These are phyloP conservation scores for Chlorospingus flavigularis DNA, from an alignment of 2,797 vertebrate species.

Conservation along the genomic window DNA sequence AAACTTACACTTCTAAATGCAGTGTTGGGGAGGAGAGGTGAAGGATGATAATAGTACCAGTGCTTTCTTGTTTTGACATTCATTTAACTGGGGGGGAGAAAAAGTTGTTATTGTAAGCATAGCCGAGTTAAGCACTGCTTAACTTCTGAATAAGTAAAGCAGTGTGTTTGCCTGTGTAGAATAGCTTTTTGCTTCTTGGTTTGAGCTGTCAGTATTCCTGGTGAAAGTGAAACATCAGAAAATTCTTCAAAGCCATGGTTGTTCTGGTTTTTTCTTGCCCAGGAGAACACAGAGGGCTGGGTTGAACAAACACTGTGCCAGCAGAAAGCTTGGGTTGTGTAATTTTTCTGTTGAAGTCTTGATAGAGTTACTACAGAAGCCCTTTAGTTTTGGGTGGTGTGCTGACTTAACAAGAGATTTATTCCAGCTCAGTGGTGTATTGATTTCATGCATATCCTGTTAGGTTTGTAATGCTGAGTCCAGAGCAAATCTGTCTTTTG, in stretches of 20 bases:
- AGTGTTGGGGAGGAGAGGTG: not conserved
- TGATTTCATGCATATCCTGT: slow-evolving; percentile 62
- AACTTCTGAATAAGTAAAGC: not conserved
- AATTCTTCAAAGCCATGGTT: not conserved
- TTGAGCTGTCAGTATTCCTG: slow-evolving; percentile 4
- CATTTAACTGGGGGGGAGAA: not conserved
- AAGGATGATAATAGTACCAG: not conserved
- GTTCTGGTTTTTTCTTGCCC: not conserved
- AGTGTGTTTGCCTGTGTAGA: not conserved
- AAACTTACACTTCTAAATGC: not conserved
- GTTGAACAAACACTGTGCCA: slow-evolving; percentile 32
- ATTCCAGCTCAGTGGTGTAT: slow-evolving; percentile 42
- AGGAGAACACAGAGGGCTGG: not conserved
- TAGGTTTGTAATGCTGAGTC: slow-evolving; percentile 48
- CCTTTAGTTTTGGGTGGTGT: slow-evolving; percentile 22
- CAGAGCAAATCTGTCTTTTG: slow-evolving; percentile 40
- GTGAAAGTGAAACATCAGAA: slow-evolving; percentile 18
- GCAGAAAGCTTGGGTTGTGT: slow-evolving; percentile 41
- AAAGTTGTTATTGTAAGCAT: not conserved
- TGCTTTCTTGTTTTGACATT: not conserved
- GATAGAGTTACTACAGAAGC: not conserved
- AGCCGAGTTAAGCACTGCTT: not conserved
- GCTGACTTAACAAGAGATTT: slow-evolving; percentile 40
- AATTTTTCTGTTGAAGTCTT: not conserved
- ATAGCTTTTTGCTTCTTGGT: not conserved